Conservation (phyloP, 2,888 invertebrate species). For the Drosophila pseudotalamancana region DNA sequence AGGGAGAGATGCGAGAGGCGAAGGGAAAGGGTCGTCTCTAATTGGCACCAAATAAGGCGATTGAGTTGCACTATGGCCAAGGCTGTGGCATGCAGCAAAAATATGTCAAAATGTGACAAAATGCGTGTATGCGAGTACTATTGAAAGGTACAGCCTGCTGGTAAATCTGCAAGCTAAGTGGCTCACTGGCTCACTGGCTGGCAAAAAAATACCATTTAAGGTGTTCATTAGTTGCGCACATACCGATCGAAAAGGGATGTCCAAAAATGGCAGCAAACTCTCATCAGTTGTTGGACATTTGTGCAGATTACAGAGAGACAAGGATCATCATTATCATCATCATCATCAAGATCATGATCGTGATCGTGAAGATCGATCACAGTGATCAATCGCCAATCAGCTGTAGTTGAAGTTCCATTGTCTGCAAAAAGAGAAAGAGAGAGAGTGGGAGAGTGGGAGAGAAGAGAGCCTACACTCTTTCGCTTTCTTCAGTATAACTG, state of each 20-base stretch:
- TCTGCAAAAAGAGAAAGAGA: background rate
- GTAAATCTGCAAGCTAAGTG: slow-evolving; percentile 44
- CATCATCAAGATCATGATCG: slow-evolving; percentile 18
- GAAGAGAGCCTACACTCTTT: slow-evolving; percentile 13
- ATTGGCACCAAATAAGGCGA: slow-evolving; percentile 80
- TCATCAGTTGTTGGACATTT: slow-evolving; percentile 80
- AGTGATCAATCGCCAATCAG: slow-evolving; percentile 42
- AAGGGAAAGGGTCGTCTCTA: slow-evolving; percentile 77
- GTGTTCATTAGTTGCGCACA: slow-evolving; percentile 70
- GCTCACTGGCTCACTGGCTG: slow-evolving; percentile 10
- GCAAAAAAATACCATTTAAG: slow-evolving; percentile 63
- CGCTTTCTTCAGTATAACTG: slow-evolving; percentile 52
- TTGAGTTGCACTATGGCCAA: slow-evolving; percentile 39
- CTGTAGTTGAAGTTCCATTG: slow-evolving; percentile 16
- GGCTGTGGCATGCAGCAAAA: slow-evolving; percentile 59
- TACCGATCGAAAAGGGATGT: slow-evolving; percentile 39
- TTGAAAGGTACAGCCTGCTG: slow-evolving; percentile 35
- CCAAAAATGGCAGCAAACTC: slow-evolving; percentile 82
- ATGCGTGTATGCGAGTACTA: slow-evolving; percentile 61
- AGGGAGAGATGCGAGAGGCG: background rate
- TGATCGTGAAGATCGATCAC: slow-evolving; percentile 19
- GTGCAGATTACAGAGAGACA: slow-evolving; percentile 57
- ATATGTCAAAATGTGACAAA: slow-evolving; percentile 80
- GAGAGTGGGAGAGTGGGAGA: background rate
- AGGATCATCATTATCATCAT: slow-evolving; percentile 34